phyloP scores from a whole-genome alignment of 2,888 invertebrate genomes.

The Epiblema foenella region DNA sequence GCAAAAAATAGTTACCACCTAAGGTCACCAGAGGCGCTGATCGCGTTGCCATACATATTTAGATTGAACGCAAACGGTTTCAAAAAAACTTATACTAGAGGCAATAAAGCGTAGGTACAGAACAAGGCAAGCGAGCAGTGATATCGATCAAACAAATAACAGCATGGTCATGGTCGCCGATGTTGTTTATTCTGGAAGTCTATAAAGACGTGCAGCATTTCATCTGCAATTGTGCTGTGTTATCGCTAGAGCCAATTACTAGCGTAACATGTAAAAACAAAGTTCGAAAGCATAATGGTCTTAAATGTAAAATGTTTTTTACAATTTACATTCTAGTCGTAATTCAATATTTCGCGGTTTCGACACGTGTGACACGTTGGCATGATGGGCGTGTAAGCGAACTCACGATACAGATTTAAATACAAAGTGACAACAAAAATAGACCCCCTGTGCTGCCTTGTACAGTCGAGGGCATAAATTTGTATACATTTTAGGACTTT shows the following conservation, averaged over 20 bases:
- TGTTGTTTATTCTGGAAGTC: conserved; percentile 2
- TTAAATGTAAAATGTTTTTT: conserved; percentile 1
- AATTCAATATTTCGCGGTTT: neutral
- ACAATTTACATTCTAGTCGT: neutral
- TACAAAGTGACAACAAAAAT: neutral
- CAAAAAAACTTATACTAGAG: too few relatives aligned
- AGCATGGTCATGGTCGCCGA: neutral
- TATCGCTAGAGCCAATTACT: neutral
- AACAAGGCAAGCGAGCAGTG: neutral
- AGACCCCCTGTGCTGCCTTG: neutral
- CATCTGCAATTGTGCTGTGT: neutral
- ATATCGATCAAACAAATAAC: conserved; percentile 50
- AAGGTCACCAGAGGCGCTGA: too few relatives aligned
- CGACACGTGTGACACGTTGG: too few relatives aligned
- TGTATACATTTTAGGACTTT: too few relatives aligned
- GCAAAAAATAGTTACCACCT: too few relatives aligned
- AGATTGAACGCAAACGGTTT: too few relatives aligned
- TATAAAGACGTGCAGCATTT: neutral
- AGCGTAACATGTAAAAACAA: neutral
- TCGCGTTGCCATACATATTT: too few relatives aligned
- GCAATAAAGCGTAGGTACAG: too few relatives aligned
- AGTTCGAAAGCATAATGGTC: neutral
- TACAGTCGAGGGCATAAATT: too few relatives aligned
- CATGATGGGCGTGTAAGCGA: neutral
- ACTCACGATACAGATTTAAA: neutral